Percentiles rank a stretch among this genome's conserved stretches.
phyloP scores from a whole-genome alignment of 2,113 vertebrate genomes.

The Saimiri boliviensis region DNA sequence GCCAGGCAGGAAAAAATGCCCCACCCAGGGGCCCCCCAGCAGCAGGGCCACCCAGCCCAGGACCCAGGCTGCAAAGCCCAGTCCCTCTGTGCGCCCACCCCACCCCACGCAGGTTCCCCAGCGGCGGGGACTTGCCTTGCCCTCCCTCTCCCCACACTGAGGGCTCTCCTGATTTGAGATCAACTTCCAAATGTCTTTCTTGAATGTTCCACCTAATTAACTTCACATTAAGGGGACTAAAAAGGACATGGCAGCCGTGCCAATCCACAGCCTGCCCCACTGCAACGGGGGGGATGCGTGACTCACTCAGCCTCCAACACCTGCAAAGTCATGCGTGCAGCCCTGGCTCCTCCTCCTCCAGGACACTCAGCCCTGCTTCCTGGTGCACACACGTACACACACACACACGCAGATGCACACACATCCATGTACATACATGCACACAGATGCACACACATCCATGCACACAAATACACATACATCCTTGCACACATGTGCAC shows the following conservation, averaged over 20 bases:
- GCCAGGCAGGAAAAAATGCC: neutral
- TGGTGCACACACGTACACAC: neutral
- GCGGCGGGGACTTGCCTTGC: rapidly evolving
- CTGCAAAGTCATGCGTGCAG: neutral
- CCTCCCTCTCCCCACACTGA: rapidly evolving
- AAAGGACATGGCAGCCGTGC: neutral
- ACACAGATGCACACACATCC: rapidly evolving
- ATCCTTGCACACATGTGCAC: rapidly evolving
- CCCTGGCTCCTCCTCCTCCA: neutral
- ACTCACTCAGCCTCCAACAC: neutral
- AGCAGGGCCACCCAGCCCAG: neutral
- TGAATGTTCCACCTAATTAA: neutral
- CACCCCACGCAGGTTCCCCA: rapidly evolving
- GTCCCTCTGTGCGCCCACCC: rapidly evolving
- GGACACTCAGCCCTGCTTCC: neutral
- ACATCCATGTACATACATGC: rapidly evolving
- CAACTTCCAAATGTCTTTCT: slow-evolving; percentile 22
- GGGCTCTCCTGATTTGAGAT: neutral
- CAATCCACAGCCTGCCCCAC: neutral
- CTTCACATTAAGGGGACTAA: neutral
- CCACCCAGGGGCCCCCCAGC: neutral
- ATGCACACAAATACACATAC: rapidly evolving
- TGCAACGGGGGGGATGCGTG: rapidly evolving
- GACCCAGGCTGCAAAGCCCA: rapidly evolving
- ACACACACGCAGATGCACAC: neutral